These are phyloP conservation scores for Caenorhabditis sulstoni DNA, from an alignment of 2,888 invertebrate genomes.

Conservation along the genomic window DNA sequence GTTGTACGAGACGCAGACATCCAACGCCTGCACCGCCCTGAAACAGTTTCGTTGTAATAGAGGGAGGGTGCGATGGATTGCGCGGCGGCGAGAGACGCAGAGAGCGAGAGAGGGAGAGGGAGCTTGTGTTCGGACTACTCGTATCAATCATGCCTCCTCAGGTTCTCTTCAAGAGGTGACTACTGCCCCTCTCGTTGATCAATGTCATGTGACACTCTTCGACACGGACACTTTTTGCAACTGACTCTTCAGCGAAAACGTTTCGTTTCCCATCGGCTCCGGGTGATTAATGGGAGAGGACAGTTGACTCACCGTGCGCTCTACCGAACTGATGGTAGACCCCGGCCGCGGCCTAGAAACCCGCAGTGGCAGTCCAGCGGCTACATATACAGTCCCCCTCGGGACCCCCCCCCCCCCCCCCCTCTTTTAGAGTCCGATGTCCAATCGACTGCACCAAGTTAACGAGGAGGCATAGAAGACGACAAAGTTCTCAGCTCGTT, in stretches of 20 bases:
- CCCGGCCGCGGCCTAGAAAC: no score
- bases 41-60: conserved; percentile 55
- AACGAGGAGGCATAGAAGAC: not conserved
- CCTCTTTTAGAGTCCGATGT: no score
- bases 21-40: conserved; percentile 6
- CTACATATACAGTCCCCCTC: no score
- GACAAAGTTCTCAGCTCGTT: conserved; percentile 22
- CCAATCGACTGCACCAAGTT: no score
- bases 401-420: no score
- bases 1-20: conserved; percentile 10
- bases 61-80: conserved; percentile 10
- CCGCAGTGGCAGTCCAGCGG: no score
- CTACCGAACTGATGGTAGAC: no score
- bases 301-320: no score
- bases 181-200: conserved; percentile 28
- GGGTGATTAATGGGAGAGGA: no score
- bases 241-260: no score
- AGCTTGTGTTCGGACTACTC: conserved; percentile 44
- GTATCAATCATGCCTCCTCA: conserved; percentile 45
- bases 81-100: conserved; percentile 1
- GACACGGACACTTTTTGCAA: conserved; percentile 9
- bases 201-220: conserved; percentile 39
- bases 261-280: no score
- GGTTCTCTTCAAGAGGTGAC: not conserved
- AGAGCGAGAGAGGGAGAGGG: not conserved